Conservation (phyloP, 2,113 vertebrate species). For the Dascyllus trimaculatus region DNA sequence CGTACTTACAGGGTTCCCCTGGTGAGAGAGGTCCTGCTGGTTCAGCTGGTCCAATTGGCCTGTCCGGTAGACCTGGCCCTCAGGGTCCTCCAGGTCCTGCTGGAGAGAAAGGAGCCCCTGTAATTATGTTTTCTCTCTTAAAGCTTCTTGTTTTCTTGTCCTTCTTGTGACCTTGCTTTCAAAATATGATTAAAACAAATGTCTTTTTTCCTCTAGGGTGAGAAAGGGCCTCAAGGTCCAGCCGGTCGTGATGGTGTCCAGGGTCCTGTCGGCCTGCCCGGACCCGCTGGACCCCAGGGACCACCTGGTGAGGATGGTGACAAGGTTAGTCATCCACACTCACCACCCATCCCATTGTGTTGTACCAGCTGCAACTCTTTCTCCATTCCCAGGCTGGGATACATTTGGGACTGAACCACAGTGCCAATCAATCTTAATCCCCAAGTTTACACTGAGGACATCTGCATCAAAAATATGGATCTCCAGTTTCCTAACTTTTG, state of each 20-base stretch:
- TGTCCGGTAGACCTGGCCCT: conserved; percentile 93
- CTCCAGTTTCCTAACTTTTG: conserved; percentile 4
- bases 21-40: conserved; percentile 95
- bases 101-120: conserved; percentile 97
- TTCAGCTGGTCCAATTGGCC: conserved; percentile 93
- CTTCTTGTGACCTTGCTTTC: conserved; percentile 3
- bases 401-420: conserved; percentile 12
- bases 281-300: conserved; percentile 95
- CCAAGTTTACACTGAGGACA: conserved; percentile 35
- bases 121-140: conserved; percentile 74
- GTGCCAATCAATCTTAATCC: conserved; percentile 57
- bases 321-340: conserved; percentile 86
- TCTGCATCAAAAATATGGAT: conserved; percentile 63
- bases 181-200: conserved; percentile 33
- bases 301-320: conserved; percentile 98
- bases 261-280: conserved; percentile 96
- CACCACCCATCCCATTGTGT: neutral
- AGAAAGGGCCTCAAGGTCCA: conserved; percentile 96
- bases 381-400: conserved; percentile 1
- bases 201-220: conserved; percentile 86
- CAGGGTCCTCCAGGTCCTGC: conserved; percentile 95
- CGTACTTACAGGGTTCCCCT: conserved; percentile 89
- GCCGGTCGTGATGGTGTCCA: conserved; percentile 96
- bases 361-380: conserved; percentile 13
- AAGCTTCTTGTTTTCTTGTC: neutral